Conservation (phyloP, 2,888 invertebrate species). For the Apodemia duryi region DNA sequence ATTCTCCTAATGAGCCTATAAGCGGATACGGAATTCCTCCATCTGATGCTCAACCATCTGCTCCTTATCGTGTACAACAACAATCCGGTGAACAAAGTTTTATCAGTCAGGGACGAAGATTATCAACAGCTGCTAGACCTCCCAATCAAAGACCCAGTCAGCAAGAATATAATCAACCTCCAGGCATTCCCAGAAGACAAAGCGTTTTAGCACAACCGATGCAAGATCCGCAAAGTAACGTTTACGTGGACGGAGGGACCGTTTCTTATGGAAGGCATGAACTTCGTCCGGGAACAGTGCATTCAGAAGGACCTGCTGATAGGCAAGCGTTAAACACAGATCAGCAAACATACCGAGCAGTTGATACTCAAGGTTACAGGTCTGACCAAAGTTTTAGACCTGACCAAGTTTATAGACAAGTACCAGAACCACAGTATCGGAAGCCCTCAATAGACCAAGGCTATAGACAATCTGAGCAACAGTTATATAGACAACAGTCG, state of each 20-base stretch:
- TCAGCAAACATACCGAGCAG: slow-evolving; percentile 47
- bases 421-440: slow-evolving; percentile 54
- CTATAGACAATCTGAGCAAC: slow-evolving; percentile 50
- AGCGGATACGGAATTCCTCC: slow-evolving; percentile 46
- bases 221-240: slow-evolving; percentile 49
- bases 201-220: slow-evolving; percentile 64
- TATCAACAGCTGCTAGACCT: slow-evolving; percentile 54
- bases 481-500: slow-evolving; percentile 45
- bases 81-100: slow-evolving; percentile 59
- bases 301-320: slow-evolving; percentile 56
- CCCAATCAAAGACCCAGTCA: slow-evolving; percentile 49
- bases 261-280: slow-evolving; percentile 55
- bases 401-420: slow-evolving; percentile 71
- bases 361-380: slow-evolving; percentile 52
- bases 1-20: slow-evolving; percentile 50
- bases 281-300: slow-evolving; percentile 60
- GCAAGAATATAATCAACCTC: slow-evolving; percentile 58
- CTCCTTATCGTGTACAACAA: slow-evolving; percentile 50
- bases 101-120: slow-evolving; percentile 55
- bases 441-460: slow-evolving; percentile 45
- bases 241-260: slow-evolving; percentile 49
- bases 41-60: slow-evolving; percentile 41
- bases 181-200: slow-evolving; percentile 54
- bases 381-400: slow-evolving; percentile 40
- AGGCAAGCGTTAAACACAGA: slow-evolving; percentile 46